Evolutionary conservation across 2,797 vertebrate genomes (phyloP), one percentile per base, ranked within the genome.

Genomic region (Amphiprion clarkii): DNA sequence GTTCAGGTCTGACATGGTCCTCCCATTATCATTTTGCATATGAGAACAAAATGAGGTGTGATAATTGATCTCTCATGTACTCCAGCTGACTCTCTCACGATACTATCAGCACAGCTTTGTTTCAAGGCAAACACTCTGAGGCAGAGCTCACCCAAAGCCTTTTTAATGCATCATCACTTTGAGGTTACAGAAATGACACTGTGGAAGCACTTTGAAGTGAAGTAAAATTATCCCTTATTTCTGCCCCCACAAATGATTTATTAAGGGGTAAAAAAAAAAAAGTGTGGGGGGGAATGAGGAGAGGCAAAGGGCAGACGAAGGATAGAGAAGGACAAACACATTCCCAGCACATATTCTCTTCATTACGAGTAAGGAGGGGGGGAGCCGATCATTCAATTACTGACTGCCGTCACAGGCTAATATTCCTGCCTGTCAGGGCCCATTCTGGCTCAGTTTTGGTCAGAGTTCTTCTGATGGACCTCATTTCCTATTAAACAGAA

Each of bases 261-360:
- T 95, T 91, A 92, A 90, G 79, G 86, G 79, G 83, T 71, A 84
- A 83, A 81, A 87, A 84, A 80, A 80, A 66, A 83, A 71, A 63
- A 48, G 27, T 4, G 4, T 3, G 55, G 46, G 54, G 71, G 79
- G 67, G 61, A 66, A 36, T 12, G 73, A 59, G 78, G 79, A 67
- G 64, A 85, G 82, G 74, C 74, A 87, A 79, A 82, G 86, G 87
- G 87, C 78, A 89, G 88, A 88, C 49, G 77, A 90, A 92, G 83
- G 90, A 93, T 88, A 84, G 79, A 84, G 90, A 89, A 89, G 92
- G 92, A 96, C 94, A 95, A 95, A 94, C 91, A 92, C 93, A 94
- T 96, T 96, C 95, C 93, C 90, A 53, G 81, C 96, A 95, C 96
- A 96, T 95, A 94, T 95, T 96, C 95, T 94, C 95, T 95, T 95